These are phyloP conservation scores for Sorex maritimensis DNA, from an alignment of 2,797 vertebrate species.

Conservation along the genomic window DNA sequence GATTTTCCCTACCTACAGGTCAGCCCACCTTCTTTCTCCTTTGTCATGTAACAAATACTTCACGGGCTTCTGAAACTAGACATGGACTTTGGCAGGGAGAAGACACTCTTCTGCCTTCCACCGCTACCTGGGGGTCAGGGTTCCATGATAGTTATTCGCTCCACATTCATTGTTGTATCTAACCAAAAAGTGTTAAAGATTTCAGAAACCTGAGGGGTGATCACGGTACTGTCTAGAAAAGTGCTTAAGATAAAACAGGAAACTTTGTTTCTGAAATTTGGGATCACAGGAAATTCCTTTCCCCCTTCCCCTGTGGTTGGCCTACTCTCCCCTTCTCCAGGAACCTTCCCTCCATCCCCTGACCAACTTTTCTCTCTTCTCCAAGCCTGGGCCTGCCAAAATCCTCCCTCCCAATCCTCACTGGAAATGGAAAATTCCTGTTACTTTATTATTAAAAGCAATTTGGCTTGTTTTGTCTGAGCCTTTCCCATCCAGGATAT, in stretches of 20 bases:
- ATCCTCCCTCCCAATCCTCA: slow-evolving; percentile 56
- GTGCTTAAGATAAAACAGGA: not conserved
- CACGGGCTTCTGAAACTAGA: not conserved
- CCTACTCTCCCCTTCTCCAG: slow-evolving; percentile 39
- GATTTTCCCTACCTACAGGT: not conserved
- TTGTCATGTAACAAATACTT: not conserved
- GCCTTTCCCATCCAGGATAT: slow-evolving; percentile 9
- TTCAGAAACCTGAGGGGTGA: not conserved
- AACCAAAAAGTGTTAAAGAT: slow-evolving; percentile 6
- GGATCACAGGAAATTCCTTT: not conserved
- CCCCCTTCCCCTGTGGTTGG: not conserved
- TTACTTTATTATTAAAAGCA: slow-evolving; percentile 66
- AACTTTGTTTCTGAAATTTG: slow-evolving; percentile 5
- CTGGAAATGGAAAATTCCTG: slow-evolving; percentile 64
- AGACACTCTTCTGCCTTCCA: not conserved
- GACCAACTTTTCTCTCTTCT: slow-evolving; percentile 41
- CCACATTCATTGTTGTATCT: not conserved
- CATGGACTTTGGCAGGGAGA: not conserved
- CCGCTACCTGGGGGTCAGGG: not conserved
- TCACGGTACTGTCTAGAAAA: not conserved
- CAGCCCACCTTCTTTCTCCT: not conserved
- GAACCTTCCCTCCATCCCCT: not conserved
- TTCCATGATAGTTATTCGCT: not conserved
- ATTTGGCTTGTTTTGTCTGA: slow-evolving; percentile 63
- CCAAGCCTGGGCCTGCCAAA: not conserved